Evolutionary conservation across 2,888 invertebrate species (phyloP).

Genomic region (Brachyptera putata): DNA sequence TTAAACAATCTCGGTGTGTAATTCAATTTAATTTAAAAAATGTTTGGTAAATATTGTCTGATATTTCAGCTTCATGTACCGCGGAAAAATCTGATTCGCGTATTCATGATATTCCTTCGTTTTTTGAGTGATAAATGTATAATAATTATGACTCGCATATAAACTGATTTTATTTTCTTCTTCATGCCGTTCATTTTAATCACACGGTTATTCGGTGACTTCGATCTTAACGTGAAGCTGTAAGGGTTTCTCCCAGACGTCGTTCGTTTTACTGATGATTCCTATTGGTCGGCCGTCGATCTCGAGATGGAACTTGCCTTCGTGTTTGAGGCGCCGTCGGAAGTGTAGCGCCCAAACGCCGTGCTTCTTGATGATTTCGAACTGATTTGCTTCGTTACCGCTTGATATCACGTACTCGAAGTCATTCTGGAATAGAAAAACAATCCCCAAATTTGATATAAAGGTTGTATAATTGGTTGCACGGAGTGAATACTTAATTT

Average conservation of each 20-base stretch:
- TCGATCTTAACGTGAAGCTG: constrained; percentile 51
- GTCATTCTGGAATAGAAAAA: constrained; percentile 44
- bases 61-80: too few species aligned
- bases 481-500: too few species aligned
- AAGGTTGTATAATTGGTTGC: too few species aligned
- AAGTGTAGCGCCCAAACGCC: constrained; percentile 59
- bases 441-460: background rate
- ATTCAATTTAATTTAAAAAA: too few species aligned
- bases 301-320: constrained; percentile 52
- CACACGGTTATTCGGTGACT: constrained; percentile 45
- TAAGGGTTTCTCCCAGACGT: constrained; percentile 53
- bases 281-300: constrained; percentile 50
- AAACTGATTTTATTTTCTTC: too few species aligned
- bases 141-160: too few species aligned
- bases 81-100: too few species aligned
- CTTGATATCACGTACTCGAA: constrained; percentile 55
- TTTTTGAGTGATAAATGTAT: too few species aligned
- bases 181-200: background rate
- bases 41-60: too few species aligned
- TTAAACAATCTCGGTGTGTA: too few species aligned
- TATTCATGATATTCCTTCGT: too few species aligned
- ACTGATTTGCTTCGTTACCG: constrained; percentile 55
- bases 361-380: constrained; percentile 54
- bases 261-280: constrained; percentile 36
- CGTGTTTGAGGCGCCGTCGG: constrained; percentile 50